Evolutionary conservation across 2,113 vertebrate species (phyloP), one percentile per base, ranked within the genome.

Genomic region (Pachycephala philippinensis): DNA sequence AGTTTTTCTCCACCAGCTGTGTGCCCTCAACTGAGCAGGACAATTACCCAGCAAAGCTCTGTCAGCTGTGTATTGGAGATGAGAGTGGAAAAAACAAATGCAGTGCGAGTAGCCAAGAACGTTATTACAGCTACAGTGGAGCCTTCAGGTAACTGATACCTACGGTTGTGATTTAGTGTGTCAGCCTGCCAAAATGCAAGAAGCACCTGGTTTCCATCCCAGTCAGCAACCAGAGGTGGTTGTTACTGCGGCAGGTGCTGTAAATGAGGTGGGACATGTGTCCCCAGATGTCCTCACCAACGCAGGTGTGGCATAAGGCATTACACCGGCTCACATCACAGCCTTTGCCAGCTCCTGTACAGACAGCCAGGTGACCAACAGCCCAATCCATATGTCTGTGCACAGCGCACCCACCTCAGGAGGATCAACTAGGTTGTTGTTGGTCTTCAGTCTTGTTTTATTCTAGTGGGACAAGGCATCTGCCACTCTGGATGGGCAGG

Each of bases 1-100:
- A 94, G 47, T 99, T 99, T 95, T 99, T 99, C 93, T 96, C 98
- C 2, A 95, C 98, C 90, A 99, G 99, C 97, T 99, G 99, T 12
- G 98, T 99, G 31, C 99, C 99, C 0, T 98, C 98, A 52, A 98
- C 98, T 86, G 97, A 98, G 40, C 95, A 96, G 78, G 87, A 91
- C 4, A 94, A 95, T 66, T 99, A 99, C 89, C 99, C 99, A 8
- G 17, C 89, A 63, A 98, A 96, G 24, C 98, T 99, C 64, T 99
- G 99, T 21, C 82, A 93, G 0, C 97, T 98, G 11, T 99, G 99
- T 59, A 89, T 97, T 17, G 99, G 99, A 33, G 98, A 99, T 44
- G 42, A 45, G 35, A 94, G 31, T 8, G 99, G 99, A 35, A 68
- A 97, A 14, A 96, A 98, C 95, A 98, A 98, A 91, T 99, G 99